phyloP scores from a whole-genome alignment of 2,888 invertebrate species.

The Ommatoiulus sabulosus region DNA sequence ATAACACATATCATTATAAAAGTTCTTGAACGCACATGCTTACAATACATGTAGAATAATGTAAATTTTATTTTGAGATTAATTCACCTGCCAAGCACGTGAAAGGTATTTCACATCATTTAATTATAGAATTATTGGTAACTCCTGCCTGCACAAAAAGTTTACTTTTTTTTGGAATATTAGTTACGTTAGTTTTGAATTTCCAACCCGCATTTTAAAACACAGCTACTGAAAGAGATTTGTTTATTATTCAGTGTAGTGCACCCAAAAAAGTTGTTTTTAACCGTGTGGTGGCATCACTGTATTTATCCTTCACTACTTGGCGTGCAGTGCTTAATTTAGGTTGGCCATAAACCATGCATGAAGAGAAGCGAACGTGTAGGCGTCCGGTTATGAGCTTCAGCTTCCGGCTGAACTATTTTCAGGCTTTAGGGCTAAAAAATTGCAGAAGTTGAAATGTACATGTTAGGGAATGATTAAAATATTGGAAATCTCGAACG shows the following conservation, averaged over 20 bases:
- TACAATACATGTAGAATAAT: too few relatives aligned
- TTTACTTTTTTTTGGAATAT: too few relatives aligned
- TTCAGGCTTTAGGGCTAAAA: neutral
- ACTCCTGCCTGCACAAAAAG: too few relatives aligned
- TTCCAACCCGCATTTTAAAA: neutral
- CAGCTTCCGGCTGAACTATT: neutral
- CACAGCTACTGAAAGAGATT: neutral
- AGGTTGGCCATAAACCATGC: neutral
- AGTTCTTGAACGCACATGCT: too few relatives aligned
- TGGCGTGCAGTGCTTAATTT: neutral
- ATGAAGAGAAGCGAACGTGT: neutral
- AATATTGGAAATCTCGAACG: neutral
- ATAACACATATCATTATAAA: too few relatives aligned
- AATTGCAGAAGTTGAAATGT: neutral
- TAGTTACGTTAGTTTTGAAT: neutral
- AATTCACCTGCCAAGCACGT: too few relatives aligned
- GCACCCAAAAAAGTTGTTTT: conserved; percentile 14
- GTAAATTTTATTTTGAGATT: too few relatives aligned
- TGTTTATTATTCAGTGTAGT: neutral
- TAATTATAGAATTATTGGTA: too few relatives aligned
- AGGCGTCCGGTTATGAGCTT: conserved; percentile 34
- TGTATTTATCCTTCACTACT: neutral
- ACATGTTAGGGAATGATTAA: neutral
- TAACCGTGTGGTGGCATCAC: neutral
- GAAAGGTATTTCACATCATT: too few relatives aligned